Conservation (phyloP, 2,797 vertebrate genomes). For the Channa striata region DNA sequence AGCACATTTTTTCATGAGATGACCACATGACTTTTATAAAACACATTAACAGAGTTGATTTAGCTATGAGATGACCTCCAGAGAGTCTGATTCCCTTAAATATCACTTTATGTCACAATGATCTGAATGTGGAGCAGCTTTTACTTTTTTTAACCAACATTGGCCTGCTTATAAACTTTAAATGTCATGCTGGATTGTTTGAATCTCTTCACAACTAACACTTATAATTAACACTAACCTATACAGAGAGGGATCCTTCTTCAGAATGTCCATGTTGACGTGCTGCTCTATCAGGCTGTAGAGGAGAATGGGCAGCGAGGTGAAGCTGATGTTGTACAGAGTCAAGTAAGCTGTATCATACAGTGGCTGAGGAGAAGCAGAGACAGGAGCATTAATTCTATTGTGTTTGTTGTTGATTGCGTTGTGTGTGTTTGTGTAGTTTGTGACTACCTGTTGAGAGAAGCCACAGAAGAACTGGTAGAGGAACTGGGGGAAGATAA, state of each 20-base stretch:
- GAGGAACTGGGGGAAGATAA: slow-evolving; percentile 99
- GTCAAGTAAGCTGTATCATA: slow-evolving; percentile 98
- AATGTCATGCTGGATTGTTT: neutral
- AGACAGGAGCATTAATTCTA: neutral
- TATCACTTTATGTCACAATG: too few relatives aligned
- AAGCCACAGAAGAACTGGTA: slow-evolving; percentile 99
- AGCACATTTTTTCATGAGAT: neutral
- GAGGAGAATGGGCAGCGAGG: slow-evolving; percentile 96
- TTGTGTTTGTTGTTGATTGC: too few relatives aligned
- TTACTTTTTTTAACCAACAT: too few relatives aligned
- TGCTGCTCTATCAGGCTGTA: slow-evolving; percentile 98
- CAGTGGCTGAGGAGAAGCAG: slow-evolving; percentile 86
- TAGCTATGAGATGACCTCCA: neutral
- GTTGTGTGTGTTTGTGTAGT: too few relatives aligned
- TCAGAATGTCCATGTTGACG: slow-evolving; percentile 91
- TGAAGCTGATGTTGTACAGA: slow-evolving; percentile 99
- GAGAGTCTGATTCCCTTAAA: too few relatives aligned
- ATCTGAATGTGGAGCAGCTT: too few relatives aligned
- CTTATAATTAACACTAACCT: slow-evolving; percentile 78
- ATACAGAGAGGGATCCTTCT: slow-evolving; percentile 93
- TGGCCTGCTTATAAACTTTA: too few relatives aligned
- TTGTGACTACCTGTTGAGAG: slow-evolving; percentile 92
- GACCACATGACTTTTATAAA: neutral
- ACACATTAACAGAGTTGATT: neutral
- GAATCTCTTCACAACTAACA: neutral